phyloP scores from a whole-genome alignment of 1,140 invertebrate species.

The Doryteuthis pealeii region DNA sequence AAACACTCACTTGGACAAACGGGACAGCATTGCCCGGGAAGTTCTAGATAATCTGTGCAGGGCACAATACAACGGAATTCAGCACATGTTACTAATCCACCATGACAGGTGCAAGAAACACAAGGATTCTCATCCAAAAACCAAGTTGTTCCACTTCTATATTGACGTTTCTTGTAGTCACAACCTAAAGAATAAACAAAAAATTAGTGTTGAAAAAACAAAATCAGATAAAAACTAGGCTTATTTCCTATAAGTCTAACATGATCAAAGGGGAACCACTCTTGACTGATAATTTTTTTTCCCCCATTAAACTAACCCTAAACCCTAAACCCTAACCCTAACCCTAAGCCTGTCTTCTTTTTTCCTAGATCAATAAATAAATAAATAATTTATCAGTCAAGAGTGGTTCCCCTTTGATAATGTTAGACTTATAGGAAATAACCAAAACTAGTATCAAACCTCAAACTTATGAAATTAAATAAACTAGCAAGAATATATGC shows the following conservation, averaged over 20 bases:
- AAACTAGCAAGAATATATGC: too few species aligned
- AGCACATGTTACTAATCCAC: slow-evolving; percentile 45
- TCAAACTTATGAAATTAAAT: too few species aligned
- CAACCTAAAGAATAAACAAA: slow-evolving; percentile 67
- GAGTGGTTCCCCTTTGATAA: too few species aligned
- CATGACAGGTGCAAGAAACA: slow-evolving; percentile 69
- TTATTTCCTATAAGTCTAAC: too few species aligned
- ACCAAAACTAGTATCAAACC: too few species aligned
- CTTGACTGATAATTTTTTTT: background rate
- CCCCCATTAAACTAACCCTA: too few species aligned
- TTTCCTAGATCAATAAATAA: too few species aligned
- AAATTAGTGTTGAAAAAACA: background rate
- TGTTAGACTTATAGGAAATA: too few species aligned
- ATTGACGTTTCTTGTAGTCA: slow-evolving; percentile 70
- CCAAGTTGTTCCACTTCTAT: slow-evolving; percentile 78
- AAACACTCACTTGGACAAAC: slow-evolving; percentile 44
- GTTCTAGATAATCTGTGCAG: slow-evolving; percentile 39
- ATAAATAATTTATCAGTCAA: too few species aligned
- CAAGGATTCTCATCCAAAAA: slow-evolving; percentile 72
- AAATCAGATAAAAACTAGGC: background rate
- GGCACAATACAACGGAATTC: slow-evolving; percentile 39
- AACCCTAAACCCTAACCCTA: too few species aligned
- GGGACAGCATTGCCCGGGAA: slow-evolving; percentile 49
- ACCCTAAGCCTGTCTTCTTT: too few species aligned
- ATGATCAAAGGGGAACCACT: too few species aligned